phyloP scores from a whole-genome alignment of 1,140 invertebrate species.

The Eufriesea mexicana region DNA sequence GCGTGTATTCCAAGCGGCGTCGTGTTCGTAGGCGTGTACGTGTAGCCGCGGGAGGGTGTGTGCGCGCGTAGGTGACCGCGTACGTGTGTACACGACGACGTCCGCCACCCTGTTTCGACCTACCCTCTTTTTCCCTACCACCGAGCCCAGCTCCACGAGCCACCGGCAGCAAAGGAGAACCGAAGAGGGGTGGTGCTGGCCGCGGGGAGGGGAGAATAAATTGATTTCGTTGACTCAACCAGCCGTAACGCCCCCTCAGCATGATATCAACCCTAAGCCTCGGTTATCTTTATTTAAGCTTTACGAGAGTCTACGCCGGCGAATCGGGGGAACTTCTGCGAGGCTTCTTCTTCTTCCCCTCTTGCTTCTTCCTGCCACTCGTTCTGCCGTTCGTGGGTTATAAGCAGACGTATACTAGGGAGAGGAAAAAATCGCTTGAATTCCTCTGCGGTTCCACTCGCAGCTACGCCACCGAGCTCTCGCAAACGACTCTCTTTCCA shows the following conservation, averaged over 20 bases:
- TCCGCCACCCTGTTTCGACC: conserved; percentile 50
- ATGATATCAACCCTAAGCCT: conserved; percentile 81
- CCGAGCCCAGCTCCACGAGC: conserved; percentile 31
- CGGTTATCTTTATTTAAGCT: conserved; percentile 83
- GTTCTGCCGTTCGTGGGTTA: conserved; percentile 42
- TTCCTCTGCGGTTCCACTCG: conserved; percentile 6
- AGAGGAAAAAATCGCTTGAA: conserved; percentile 30
- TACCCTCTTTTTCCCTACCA: conserved; percentile 64
- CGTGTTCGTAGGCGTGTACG: conserved; percentile 8
- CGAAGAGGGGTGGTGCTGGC: conserved; percentile 53
- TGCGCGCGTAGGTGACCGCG: too few relatives aligned
- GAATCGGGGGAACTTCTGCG: conserved; percentile 68
- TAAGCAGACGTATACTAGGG: conserved; percentile 39
- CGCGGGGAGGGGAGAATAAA: conserved; percentile 78
- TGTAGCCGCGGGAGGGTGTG: neutral
- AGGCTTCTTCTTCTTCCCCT: conserved; percentile 27
- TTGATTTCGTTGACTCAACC: conserved; percentile 82
- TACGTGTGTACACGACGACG: neutral
- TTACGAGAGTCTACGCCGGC: conserved; percentile 77
- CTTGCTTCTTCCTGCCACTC: neutral
- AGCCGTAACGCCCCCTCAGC: conserved; percentile 80
- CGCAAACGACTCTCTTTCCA: neutral
- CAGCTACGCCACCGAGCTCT: neutral
- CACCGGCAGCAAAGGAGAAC: conserved; percentile 50
- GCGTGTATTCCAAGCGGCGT: neutral